phyloP scores from a whole-genome alignment of 2,113 vertebrate species.

The Genyomyrus donnyi region DNA sequence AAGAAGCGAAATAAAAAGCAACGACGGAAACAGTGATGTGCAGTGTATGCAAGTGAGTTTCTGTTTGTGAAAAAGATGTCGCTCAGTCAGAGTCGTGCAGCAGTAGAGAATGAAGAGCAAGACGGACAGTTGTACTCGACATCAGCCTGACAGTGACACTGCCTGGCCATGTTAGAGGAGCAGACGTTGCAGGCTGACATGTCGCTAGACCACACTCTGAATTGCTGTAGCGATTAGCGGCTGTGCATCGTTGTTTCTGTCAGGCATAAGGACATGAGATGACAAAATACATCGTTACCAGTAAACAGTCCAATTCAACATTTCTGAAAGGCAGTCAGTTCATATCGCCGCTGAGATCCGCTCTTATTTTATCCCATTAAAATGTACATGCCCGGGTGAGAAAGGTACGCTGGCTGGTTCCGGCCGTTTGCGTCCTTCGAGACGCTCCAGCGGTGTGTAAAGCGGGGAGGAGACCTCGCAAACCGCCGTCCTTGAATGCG shows the following conservation, averaged over 20 bases:
- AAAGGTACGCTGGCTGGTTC: not conserved
- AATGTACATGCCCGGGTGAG: not conserved
- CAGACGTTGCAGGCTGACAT: not conserved
- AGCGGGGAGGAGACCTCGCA: constrained; percentile 14
- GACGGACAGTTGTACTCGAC: not conserved
- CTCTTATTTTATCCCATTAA: not conserved
- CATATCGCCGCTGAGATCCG: not conserved
- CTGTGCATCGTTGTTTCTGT: not conserved
- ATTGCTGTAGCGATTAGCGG: not conserved
- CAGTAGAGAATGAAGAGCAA: not conserved
- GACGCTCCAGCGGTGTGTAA: not conserved
- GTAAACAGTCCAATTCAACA: not conserved
- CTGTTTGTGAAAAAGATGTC: not conserved
- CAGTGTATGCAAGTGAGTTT: not conserved
- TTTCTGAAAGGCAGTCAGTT: not conserved
- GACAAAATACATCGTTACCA: not conserved
- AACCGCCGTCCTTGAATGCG: constrained; percentile 49
- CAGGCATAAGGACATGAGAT: not conserved
- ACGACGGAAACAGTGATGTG: not conserved
- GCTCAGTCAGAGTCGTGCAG: not conserved
- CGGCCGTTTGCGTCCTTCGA: not conserved
- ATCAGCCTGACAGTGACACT: not conserved
- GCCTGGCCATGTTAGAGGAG: not conserved
- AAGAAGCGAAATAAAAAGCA: not conserved
- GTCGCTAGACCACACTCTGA: not conserved